Evolutionary conservation across 1,140 invertebrate species (phyloP).

Genomic region (Zaprionus taronus): DNA sequence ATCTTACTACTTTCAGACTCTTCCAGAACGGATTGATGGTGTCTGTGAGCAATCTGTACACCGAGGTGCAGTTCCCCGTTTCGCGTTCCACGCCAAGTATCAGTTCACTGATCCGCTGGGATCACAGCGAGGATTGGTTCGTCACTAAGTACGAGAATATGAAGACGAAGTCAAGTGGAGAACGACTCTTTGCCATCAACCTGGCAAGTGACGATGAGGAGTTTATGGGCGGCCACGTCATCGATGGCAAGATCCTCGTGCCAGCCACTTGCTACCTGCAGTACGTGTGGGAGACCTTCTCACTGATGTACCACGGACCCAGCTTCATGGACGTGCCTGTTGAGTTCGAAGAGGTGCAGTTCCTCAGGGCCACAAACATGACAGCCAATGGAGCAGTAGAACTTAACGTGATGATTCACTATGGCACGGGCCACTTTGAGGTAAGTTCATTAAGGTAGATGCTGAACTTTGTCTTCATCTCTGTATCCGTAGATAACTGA

Average conservation of each 20-base stretch:
- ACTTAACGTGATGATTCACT: slow-evolving; percentile 93
- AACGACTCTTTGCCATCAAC: slow-evolving; percentile 87
- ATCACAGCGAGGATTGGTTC: slow-evolving; percentile 93
- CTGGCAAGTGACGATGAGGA: slow-evolving; percentile 89
- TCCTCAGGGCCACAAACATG: slow-evolving; percentile 93
- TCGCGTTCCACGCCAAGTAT: slow-evolving; percentile 91
- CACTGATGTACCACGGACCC: slow-evolving; percentile 89
- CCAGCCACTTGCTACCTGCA: slow-evolving; percentile 95
- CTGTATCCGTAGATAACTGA: slow-evolving; percentile 88
- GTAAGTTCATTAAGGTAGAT: slow-evolving; percentile 33
- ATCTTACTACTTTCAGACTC: slow-evolving; percentile 33
- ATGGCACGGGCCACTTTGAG: slow-evolving; percentile 93
- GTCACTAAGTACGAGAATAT: slow-evolving; percentile 83
- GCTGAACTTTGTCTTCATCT: slow-evolving; percentile 24
- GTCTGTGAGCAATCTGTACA: slow-evolving; percentile 86
- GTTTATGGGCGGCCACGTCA: slow-evolving; percentile 93
- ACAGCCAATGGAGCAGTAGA: slow-evolving; percentile 89
- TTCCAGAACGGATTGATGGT: slow-evolving; percentile 84
- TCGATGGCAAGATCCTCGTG: slow-evolving; percentile 94
- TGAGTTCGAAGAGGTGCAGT: slow-evolving; percentile 94
- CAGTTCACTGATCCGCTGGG: slow-evolving; percentile 93
- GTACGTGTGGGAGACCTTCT: slow-evolving; percentile 95
- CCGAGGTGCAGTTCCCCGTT: slow-evolving; percentile 90
- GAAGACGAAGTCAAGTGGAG: slow-evolving; percentile 85
- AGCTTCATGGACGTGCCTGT: slow-evolving; percentile 90